A percentile compares a stretch with the other conserved stretches of the same genome.
These are phyloP conservation scores for Muricea muricata DNA, from an alignment of 92 coral and sea anemone species.

Conservation along the genomic window DNA sequence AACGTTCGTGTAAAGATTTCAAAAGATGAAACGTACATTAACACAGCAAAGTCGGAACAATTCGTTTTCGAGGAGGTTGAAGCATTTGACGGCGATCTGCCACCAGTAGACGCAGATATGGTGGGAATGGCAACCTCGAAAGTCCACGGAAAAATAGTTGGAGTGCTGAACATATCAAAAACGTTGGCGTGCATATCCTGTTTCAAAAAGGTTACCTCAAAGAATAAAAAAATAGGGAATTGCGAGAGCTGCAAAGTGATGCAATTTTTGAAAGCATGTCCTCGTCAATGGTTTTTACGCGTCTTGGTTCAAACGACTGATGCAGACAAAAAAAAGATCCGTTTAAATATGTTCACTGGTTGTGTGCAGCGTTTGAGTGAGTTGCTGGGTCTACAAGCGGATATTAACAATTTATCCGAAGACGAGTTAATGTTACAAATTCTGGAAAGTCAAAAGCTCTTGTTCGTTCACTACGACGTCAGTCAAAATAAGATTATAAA, in stretches of 20 bases:
- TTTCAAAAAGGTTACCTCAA: conserved; percentile 51
- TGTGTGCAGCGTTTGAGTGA: not conserved
- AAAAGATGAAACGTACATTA: not conserved
- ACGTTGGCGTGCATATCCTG: conserved; percentile 53
- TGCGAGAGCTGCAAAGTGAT: conserved; percentile 52
- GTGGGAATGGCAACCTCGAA: conserved; percentile 50
- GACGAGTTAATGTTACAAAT: too few relatives aligned
- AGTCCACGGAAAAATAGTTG: conserved; percentile 62
- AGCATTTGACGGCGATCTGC: not conserved
- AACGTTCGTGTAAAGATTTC: not conserved
- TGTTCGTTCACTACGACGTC: not conserved
- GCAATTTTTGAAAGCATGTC: conserved; percentile 54
- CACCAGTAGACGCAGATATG: not conserved
- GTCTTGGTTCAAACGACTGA: conserved; percentile 57
- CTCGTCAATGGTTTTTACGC: conserved; percentile 58
- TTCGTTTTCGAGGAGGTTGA: not conserved
- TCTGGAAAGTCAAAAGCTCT: not conserved
- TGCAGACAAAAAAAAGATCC: not conserved
- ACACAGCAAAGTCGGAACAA: conserved; percentile 15
- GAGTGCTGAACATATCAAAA: conserved; percentile 59
- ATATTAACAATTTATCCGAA: too few relatives aligned
- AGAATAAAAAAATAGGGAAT: conserved; percentile 52
- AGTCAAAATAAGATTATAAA: not conserved
- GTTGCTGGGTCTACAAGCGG: conserved; percentile 2
- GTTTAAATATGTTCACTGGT: not conserved